Conservation (phyloP, 2,113 vertebrate genomes). For the Hiodon alosoides region DNA sequence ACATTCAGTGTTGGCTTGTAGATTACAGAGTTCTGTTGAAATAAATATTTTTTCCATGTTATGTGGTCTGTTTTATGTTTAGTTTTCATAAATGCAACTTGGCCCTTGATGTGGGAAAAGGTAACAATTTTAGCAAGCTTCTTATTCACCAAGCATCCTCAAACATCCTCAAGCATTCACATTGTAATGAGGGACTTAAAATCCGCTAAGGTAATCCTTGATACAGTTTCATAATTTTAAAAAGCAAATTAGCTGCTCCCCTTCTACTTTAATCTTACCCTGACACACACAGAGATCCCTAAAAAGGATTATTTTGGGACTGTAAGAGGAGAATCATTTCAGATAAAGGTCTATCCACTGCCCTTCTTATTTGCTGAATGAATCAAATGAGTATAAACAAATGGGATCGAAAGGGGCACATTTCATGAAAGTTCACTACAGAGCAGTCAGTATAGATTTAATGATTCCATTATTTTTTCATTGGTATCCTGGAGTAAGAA, state of each 20-base stretch:
- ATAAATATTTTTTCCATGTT: constrained; percentile 53
- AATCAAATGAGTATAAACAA: not conserved
- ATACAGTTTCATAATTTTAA: too few relatives aligned
- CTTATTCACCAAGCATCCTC: too few relatives aligned
- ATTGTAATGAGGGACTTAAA: too few relatives aligned
- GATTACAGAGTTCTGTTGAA: constrained; percentile 65
- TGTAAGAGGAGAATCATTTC: too few relatives aligned
- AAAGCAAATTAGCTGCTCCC: too few relatives aligned
- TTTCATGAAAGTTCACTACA: not conserved
- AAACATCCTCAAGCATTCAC: too few relatives aligned
- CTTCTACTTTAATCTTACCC: too few relatives aligned
- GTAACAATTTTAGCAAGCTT: not conserved
- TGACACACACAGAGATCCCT: too few relatives aligned
- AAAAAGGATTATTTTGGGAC: too few relatives aligned
- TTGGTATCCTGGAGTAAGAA: not conserved
- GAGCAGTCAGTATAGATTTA: not conserved
- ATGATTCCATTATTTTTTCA: not conserved
- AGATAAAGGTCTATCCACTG: too few relatives aligned
- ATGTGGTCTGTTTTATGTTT: constrained; percentile 6
- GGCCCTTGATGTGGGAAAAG: not conserved
- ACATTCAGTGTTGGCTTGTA: constrained; percentile 74
- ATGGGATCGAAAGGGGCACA: not conserved
- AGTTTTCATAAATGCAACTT: not conserved
- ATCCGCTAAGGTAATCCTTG: too few relatives aligned
- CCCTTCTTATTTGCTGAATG: too few relatives aligned